Evolutionary conservation across 2,797 vertebrate species (phyloP).

Genomic region (Silurus lanzhouensis): DNA sequence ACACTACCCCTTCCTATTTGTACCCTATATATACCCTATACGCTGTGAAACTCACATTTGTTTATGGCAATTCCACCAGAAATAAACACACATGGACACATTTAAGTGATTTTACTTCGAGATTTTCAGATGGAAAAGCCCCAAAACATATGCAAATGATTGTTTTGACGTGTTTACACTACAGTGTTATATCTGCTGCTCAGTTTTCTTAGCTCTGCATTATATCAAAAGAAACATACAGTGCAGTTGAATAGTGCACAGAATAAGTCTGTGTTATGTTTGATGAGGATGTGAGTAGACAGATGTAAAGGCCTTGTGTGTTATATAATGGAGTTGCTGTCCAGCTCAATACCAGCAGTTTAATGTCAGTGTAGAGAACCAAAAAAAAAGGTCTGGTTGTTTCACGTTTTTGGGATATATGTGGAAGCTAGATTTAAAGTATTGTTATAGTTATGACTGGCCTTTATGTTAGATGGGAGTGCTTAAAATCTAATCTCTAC

Average conservation of each 20-base stretch:
- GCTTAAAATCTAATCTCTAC: not conserved
- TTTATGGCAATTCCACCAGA: not conserved
- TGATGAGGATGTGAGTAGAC: conserved; percentile 32
- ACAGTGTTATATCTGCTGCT: not conserved
- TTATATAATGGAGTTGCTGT: conserved; percentile 42
- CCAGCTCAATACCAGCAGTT: not conserved
- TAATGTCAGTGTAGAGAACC: not conserved
- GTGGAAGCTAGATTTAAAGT: not conserved
- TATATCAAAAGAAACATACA: not conserved
- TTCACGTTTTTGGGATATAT: not conserved
- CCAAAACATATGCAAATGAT: not conserved
- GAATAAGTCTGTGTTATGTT: conserved; percentile 1
- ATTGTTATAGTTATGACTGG: not conserved
- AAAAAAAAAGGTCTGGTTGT: not conserved
- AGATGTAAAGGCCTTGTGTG: conserved; percentile 37
- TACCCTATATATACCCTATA: not conserved
- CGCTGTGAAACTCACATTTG: not conserved
- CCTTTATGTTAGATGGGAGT: not conserved
- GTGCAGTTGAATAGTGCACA: not conserved
- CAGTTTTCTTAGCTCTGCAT: not conserved
- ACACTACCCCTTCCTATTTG: not conserved
- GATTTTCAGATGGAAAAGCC: not conserved
- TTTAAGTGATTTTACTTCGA: not conserved
- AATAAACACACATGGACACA: not conserved
- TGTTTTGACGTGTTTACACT: conserved; percentile 2